A percentile compares a stretch with the other conserved stretches of the same genome.
phyloP scores from a whole-genome alignment of 2,113 vertebrate genomes.

The Oncorhynchus tshawytscha region DNA sequence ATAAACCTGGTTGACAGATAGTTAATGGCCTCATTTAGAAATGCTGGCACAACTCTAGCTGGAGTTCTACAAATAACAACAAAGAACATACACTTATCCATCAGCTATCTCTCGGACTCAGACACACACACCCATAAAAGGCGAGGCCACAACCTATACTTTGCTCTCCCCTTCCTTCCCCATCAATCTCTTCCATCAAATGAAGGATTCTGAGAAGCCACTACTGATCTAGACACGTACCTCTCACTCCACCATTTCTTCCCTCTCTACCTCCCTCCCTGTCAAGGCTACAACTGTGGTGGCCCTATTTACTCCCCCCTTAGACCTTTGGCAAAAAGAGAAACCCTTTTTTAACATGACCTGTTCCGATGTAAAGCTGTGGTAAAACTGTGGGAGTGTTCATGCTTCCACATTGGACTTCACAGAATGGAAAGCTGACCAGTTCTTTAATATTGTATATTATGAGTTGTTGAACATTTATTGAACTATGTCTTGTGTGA shows the following conservation, averaged over 20 bases:
- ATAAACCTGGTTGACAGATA: conserved; percentile 23
- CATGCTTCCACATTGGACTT: too few relatives aligned
- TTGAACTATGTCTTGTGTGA: too few relatives aligned
- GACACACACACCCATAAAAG: conserved; percentile 19
- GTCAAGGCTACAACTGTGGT: conserved; percentile 5
- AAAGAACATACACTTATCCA: background rate
- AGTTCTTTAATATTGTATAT: too few relatives aligned
- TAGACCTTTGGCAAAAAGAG: conserved; percentile 1
- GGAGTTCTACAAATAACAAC: background rate
- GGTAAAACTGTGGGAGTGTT: too few relatives aligned
- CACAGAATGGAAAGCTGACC: too few relatives aligned
- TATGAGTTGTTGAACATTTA: too few relatives aligned
- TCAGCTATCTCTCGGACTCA: background rate
- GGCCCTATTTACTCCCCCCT: conserved; percentile 39
- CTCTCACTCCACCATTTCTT: conserved; percentile 32
- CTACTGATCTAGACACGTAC: conserved; percentile 64
- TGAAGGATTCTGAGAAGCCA: conserved; percentile 67
- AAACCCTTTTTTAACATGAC: too few relatives aligned
- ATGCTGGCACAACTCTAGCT: background rate
- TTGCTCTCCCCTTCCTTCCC: conserved; percentile 44
- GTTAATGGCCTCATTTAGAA: conserved; percentile 11
- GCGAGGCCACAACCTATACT: conserved; percentile 16
- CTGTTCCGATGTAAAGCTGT: too few relatives aligned
- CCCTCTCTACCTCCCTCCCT: background rate
- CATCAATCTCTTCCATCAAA: conserved; percentile 69